These are phyloP conservation scores for Hypocryptadius cinnamomeus DNA, from an alignment of 2,113 vertebrate genomes.

Conservation along the genomic window DNA sequence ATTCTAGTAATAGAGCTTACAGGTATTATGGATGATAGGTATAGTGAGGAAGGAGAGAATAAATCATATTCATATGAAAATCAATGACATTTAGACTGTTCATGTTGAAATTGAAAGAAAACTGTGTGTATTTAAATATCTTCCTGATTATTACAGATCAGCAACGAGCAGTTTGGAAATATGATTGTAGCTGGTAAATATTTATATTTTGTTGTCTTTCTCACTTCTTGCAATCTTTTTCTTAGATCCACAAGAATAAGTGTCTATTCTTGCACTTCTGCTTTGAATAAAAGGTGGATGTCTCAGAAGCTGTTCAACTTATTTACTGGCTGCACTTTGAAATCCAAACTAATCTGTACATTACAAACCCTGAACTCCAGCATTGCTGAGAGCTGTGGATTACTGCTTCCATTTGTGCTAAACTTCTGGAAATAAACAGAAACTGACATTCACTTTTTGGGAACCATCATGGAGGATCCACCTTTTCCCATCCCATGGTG, in stretches of 20 bases:
- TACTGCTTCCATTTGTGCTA: not conserved
- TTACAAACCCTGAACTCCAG: not conserved
- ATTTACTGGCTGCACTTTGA: not conserved
- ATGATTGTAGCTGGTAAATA: not conserved
- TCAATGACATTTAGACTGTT: conserved; percentile 9
- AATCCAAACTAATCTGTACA: not conserved
- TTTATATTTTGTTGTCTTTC: not conserved
- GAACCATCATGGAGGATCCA: not conserved
- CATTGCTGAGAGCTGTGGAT: not conserved
- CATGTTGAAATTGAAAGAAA: not conserved
- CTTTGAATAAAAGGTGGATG: not conserved
- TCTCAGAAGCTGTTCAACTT: not conserved
- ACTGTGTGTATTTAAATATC: not conserved
- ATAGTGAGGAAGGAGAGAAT: conserved; percentile 15
- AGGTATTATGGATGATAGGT: not conserved
- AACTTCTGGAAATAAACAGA: not conserved
- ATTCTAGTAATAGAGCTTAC: not conserved
- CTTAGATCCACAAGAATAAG: not conserved
- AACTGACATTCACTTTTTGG: not conserved
- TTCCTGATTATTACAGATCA: not conserved
- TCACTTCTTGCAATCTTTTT: not conserved
- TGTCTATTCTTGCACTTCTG: not conserved
- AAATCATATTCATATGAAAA: conserved; percentile 21
- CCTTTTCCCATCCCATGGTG: not conserved
- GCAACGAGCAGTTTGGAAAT: not conserved